phyloP scores from a whole-genome alignment of 2,888 invertebrate species.

The Camptogramma bilineatum region DNA sequence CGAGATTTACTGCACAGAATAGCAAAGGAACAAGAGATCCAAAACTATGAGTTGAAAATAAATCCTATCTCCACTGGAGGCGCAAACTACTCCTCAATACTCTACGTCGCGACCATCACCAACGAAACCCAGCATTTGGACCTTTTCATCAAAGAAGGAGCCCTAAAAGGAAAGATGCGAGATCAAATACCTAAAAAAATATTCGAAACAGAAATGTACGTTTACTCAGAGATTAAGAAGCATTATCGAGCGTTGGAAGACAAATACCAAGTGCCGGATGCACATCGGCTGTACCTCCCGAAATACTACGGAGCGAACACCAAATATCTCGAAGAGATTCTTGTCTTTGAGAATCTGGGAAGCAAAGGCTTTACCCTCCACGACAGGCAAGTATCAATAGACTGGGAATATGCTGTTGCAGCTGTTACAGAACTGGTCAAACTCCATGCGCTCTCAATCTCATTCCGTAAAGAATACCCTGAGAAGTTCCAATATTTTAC shows the following conservation, averaged over 20 bases:
- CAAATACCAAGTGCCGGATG: neutral
- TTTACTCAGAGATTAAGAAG: neutral
- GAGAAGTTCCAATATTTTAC: conserved; percentile 54
- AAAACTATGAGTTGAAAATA: neutral
- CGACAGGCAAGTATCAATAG: neutral
- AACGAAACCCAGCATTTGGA: neutral
- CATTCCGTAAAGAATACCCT: conserved; percentile 52
- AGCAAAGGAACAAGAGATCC: conserved; percentile 44
- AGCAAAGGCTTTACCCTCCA: neutral
- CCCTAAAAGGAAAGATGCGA: conserved; percentile 14
- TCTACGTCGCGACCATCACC: conserved; percentile 1
- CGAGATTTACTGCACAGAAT: conserved; percentile 47
- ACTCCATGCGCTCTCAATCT: conserved; percentile 71
- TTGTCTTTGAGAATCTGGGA: neutral
- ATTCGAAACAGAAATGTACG: neutral
- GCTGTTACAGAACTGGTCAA: conserved; percentile 54
- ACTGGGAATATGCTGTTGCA: neutral
- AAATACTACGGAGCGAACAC: neutral
- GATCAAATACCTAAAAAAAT: neutral
- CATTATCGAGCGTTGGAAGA: neutral
- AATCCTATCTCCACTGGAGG: neutral
- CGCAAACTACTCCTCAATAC: conserved; percentile 7
- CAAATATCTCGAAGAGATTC: neutral
- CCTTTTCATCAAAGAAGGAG: conserved; percentile 3
- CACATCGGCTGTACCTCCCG: neutral